Evolutionary conservation across 2,797 vertebrate genomes (phyloP).

Genomic region (Prionace glauca): DNA sequence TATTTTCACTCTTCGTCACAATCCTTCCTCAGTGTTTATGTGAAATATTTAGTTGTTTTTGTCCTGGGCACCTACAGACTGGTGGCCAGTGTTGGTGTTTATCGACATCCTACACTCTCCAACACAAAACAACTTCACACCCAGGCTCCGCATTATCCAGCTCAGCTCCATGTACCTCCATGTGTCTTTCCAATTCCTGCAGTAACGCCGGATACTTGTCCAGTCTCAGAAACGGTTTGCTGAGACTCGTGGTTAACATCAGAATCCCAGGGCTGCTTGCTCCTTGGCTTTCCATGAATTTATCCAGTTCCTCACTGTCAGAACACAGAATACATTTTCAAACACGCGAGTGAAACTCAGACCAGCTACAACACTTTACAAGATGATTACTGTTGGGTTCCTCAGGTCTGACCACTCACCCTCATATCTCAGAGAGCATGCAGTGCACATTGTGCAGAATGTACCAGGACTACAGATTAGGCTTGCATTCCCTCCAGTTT

Average conservation of each 20-base stretch:
- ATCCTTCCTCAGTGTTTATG: neutral
- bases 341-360: neutral
- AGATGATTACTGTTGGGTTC: neutral
- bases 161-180: constrained; percentile 68
- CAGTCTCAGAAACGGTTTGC: constrained; percentile 92
- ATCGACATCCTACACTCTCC: neutral
- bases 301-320: constrained; percentile 83
- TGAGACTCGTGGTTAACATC: constrained; percentile 88
- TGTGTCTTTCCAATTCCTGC: constrained; percentile 90
- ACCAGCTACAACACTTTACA: neutral
- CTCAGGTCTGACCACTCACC: too few species aligned
- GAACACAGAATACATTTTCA: constrained; percentile 40
- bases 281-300: constrained; percentile 94
- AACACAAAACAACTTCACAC: neutral
- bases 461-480: neutral
- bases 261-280: constrained; percentile 77
- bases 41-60: neutral
- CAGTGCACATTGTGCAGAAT: too few species aligned
- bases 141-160: neutral
- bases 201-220: constrained; percentile 89
- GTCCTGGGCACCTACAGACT: neutral
- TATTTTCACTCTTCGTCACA: neutral
- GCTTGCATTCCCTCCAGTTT: neutral
- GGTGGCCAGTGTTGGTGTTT: neutral
- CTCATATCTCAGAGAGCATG: too few species aligned